phyloP scores from a whole-genome alignment of 2,797 vertebrate species.

The Xenentodon cancila region DNA sequence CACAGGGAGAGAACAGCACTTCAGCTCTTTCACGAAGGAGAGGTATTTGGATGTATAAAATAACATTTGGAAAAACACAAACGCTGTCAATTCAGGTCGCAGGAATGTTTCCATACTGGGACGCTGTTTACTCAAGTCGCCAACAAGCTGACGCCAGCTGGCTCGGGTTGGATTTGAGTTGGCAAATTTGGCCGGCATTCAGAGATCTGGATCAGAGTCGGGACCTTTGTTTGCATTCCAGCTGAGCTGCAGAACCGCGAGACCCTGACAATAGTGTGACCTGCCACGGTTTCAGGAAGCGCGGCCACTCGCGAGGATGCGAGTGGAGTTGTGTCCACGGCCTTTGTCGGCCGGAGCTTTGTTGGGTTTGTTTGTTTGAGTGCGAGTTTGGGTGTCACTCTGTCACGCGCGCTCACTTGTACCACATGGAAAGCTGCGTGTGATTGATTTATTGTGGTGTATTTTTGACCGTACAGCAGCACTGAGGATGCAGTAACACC shows the following conservation, averaged over 20 bases:
- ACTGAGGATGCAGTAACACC: too few species aligned
- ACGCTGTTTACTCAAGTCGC: not conserved
- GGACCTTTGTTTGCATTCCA: constrained; percentile 31
- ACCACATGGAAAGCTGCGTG: too few species aligned
- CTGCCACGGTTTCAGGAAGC: constrained; percentile 27
- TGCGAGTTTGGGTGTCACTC: not conserved
- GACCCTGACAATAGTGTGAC: constrained; percentile 18
- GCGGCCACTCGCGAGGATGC: too few species aligned
- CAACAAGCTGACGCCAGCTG: not conserved
- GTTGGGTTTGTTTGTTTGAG: not conserved
- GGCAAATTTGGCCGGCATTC: not conserved
- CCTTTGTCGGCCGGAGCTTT: constrained; percentile 26
- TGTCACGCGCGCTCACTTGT: not conserved
- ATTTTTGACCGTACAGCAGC: too few species aligned
- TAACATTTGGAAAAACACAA: not conserved
- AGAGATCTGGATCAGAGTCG: not conserved
- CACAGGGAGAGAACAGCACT: not conserved
- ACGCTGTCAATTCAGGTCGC: too few species aligned
- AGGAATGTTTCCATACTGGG: too few species aligned
- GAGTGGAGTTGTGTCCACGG: not conserved
- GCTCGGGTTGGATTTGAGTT: not conserved
- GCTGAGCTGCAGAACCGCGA: constrained; percentile 26
- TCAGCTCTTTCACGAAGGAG: not conserved
- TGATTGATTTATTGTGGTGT: too few species aligned
- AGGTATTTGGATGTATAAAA: too few species aligned